A percentile compares a stretch with the other conserved stretches of the same genome.
These are phyloP conservation scores for Sebastes cheni DNA, from an alignment of 2,797 vertebrate genomes.

Conservation along the genomic window DNA sequence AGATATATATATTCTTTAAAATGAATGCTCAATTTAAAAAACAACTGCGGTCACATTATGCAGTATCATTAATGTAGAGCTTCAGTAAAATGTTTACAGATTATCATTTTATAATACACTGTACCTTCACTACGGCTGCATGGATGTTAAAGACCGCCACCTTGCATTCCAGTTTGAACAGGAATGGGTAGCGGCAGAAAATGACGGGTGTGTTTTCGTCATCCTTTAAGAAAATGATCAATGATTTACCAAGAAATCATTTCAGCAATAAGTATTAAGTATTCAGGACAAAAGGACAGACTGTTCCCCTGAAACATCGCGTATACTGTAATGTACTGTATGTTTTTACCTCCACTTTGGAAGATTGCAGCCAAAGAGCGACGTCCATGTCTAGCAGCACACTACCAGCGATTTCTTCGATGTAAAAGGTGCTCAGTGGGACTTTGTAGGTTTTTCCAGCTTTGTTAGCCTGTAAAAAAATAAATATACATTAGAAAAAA, in stretches of 20 bases:
- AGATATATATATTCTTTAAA: not conserved
- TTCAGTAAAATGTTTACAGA: not conserved
- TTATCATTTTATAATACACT: not conserved
- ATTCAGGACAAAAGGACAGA: not conserved
- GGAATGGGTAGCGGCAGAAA: constrained; percentile 79
- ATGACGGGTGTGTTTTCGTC: constrained; percentile 31
- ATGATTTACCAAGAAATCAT: not conserved
- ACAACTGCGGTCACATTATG: not conserved
- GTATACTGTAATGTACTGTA: too few relatives aligned
- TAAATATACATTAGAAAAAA: not conserved
- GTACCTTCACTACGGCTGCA: constrained; percentile 42
- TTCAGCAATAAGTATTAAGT: not conserved
- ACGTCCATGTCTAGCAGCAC: not conserved
- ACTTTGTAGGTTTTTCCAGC: constrained; percentile 62
- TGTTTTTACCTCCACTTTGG: constrained; percentile 58
- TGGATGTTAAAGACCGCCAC: constrained; percentile 43
- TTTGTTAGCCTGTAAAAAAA: constrained; percentile 71
- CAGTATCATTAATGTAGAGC: not conserved
- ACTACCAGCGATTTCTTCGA: constrained; percentile 36
- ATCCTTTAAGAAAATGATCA: constrained; percentile 56
- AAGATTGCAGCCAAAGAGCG: constrained; percentile 17
- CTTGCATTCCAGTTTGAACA: constrained; percentile 68
- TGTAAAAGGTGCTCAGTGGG: constrained; percentile 71
- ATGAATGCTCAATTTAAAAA: not conserved
- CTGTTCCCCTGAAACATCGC: not conserved